Conservation (phyloP, 2,113 vertebrate species). For the Falcunculus frontatus region DNA sequence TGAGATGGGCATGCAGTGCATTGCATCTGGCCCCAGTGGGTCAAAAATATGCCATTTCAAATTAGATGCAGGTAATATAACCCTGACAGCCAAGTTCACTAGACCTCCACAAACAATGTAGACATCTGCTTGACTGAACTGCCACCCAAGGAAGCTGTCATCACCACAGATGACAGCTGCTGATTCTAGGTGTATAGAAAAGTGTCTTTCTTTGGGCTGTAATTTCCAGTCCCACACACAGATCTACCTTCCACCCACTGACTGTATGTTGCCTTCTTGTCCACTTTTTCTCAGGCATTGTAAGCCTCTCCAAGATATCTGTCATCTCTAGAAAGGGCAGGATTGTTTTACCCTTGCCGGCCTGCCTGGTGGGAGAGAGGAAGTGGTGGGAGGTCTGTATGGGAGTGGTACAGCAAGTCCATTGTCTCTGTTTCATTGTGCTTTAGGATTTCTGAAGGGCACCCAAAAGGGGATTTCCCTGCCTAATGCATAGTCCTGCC, state of each 20-base stretch:
- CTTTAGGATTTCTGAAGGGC: not conserved
- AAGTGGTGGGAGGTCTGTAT: not conserved
- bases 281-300: not conserved
- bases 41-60: not conserved
- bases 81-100: not conserved
- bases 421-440: not conserved
- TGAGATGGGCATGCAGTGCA: fast-evolving
- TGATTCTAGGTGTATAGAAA: not conserved
- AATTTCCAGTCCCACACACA: not conserved
- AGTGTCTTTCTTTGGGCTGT: not conserved
- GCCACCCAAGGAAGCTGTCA: not conserved
- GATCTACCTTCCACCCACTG: not conserved
- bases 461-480: not conserved
- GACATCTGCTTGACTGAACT: not conserved
- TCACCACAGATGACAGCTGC: not conserved
- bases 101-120: not conserved
- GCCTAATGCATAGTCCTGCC: not conserved
- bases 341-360: not conserved
- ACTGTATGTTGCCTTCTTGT: not conserved
- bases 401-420: not conserved
- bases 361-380: not conserved
- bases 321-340: not conserved
- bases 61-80: not conserved
- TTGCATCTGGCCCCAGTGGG: not conserved
- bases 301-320: not conserved